These are phyloP conservation scores for Balaenoptera acutorostrata DNA, from an alignment of 2,113 vertebrate species.

Conservation along the genomic window DNA sequence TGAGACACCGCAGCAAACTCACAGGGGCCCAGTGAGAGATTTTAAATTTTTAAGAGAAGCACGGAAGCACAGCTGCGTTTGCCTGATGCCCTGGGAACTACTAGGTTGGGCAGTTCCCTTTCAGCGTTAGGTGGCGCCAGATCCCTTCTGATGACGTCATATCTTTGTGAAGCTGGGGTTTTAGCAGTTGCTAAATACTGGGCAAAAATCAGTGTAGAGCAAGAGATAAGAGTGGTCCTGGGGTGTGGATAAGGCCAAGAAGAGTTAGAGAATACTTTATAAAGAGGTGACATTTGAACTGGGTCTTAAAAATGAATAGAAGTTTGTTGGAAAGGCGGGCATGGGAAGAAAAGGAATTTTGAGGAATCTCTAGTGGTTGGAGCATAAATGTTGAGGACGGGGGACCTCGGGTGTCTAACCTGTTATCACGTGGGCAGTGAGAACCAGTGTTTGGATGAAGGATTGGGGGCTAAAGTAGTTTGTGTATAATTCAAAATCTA, in stretches of 20 bases:
- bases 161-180: background rate
- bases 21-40: background rate
- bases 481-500: background rate
- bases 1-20: background rate
- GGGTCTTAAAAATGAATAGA: background rate
- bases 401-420: background rate
- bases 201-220: background rate
- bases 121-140: constrained; percentile 53
- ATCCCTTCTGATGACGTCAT: background rate
- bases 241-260: background rate
- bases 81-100: background rate
- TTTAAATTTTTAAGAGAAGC: background rate
- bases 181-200: background rate
- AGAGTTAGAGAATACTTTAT: background rate
- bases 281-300: background rate
- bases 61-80: background rate
- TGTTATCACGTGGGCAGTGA: background rate
- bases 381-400: background rate
- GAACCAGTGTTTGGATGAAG: background rate
- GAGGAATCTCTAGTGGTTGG: background rate
- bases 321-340: background rate
- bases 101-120: background rate
- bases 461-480: background rate
- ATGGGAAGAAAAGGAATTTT: background rate
- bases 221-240: background rate